phyloP scores from a whole-genome alignment of 64 coral and sea anemone species.

The Catalaphyllia jardinei region DNA sequence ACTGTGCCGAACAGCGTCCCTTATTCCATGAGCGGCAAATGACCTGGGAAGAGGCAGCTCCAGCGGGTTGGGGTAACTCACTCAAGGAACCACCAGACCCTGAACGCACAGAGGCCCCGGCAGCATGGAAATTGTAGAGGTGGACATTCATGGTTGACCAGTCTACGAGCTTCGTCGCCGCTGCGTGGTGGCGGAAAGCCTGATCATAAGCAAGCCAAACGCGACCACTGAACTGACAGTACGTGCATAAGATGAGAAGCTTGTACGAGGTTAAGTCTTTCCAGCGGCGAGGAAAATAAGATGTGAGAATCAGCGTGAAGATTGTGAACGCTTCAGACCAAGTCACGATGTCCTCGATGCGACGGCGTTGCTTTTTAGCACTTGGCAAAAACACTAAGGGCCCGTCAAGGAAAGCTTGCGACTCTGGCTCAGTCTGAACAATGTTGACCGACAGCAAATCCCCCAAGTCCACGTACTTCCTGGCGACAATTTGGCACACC shows the following conservation, averaged over 20 bases:
- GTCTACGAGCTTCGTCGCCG: not conserved
- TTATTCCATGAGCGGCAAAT: not conserved
- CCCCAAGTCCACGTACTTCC: too few relatives aligned
- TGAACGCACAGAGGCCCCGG: constrained; percentile 20
- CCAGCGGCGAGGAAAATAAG: constrained; percentile 19
- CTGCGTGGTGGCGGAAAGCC: constrained; percentile 45
- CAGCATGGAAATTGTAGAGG: constrained; percentile 47
- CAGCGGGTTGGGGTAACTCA: not conserved
- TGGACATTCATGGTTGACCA: constrained; percentile 39
- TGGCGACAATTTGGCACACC: too few relatives aligned
- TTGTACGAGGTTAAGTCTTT: constrained; percentile 23
- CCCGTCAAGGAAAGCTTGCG: too few relatives aligned
- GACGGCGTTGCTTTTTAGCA: not conserved
- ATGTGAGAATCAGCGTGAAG: constrained; percentile 12
- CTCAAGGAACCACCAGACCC: not conserved
- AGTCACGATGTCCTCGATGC: constrained; percentile 31
- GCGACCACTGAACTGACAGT: constrained; percentile 21
- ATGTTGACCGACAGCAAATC: too few relatives aligned
- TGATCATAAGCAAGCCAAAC: constrained; percentile 37
- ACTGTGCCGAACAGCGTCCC: not conserved
- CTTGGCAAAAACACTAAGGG: too few relatives aligned
- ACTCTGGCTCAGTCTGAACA: too few relatives aligned
- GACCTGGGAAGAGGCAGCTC: not conserved
- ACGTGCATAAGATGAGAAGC: constrained; percentile 25
- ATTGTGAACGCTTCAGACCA: constrained; percentile 44